These are phyloP conservation scores for Scelioninae gen. 1 DNA, from an alignment of 2,888 invertebrate genomes.

Conservation along the genomic window DNA sequence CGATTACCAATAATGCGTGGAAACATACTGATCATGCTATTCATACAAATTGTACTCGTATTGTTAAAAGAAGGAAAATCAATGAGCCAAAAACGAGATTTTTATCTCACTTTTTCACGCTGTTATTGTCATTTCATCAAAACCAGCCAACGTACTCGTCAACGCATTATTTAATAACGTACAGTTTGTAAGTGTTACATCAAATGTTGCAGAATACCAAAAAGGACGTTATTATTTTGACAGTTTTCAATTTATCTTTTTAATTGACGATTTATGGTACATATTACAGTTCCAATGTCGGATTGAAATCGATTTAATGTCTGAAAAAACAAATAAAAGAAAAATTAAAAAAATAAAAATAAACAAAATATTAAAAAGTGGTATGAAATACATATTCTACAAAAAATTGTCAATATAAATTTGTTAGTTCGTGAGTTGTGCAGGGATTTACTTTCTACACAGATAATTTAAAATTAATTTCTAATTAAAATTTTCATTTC, in stretches of 20 bases:
- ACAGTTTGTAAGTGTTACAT: not conserved
- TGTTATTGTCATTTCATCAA: slow-evolving; percentile 21
- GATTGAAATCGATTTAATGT: too few relatives aligned
- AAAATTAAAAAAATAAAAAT: not conserved
- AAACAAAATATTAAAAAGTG: too few relatives aligned
- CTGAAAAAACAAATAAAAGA: not conserved
- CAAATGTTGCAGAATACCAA: slow-evolving; percentile 15
- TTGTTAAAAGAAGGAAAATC: not conserved
- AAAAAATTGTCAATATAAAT: too few relatives aligned
- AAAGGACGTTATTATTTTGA: not conserved
- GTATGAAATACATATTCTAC: too few relatives aligned
- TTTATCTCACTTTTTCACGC: slow-evolving; percentile 20
- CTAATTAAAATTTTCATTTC: too few relatives aligned
- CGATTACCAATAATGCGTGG: slow-evolving; percentile 17
- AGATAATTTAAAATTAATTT: too few relatives aligned
- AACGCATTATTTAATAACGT: slow-evolving; percentile 29
- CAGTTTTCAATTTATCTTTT: not conserved
- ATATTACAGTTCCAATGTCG: not conserved
- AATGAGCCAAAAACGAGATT: not conserved
- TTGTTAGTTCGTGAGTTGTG: too few relatives aligned
- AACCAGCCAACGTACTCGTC: slow-evolving; percentile 13
- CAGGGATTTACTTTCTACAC: too few relatives aligned
- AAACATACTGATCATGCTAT: slow-evolving; percentile 54
- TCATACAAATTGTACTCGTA: slow-evolving; percentile 47
- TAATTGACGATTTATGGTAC: not conserved